phyloP scores from a whole-genome alignment of 1,140 invertebrate genomes.

The Brachionus calyciflorus region DNA sequence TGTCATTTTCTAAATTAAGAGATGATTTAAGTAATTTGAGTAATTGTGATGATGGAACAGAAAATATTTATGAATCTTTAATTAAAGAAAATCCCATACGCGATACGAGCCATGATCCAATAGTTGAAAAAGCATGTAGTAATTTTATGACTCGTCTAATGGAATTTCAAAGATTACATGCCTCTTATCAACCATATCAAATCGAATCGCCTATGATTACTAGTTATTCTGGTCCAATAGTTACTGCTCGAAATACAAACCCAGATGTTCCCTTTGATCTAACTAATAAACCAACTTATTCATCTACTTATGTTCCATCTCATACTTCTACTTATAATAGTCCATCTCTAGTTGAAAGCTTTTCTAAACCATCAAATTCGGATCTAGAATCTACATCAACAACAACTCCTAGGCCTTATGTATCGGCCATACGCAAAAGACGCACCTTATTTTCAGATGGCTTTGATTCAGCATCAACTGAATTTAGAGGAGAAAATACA shows the following conservation, averaged over 20 bases:
- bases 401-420: background rate
- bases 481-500: background rate
- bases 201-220: background rate
- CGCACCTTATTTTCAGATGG: constrained; percentile 35
- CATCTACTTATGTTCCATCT: background rate
- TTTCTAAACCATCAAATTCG: no score
- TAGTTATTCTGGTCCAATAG: constrained; percentile 16
- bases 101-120: constrained; percentile 1
- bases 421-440: constrained; percentile 30
- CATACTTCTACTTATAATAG: constrained; percentile 11
- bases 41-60: background rate
- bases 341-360: no score
- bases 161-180: constrained; percentile 18
- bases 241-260: constrained; percentile 18
- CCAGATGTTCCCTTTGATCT: background rate
- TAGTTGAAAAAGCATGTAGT: constrained; percentile 41
- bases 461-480: constrained; percentile 7
- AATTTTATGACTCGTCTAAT: constrained; percentile 33
- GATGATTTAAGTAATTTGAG: background rate
- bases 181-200: background rate
- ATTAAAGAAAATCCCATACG: background rate
- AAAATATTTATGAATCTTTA: background rate
- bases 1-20: background rate
- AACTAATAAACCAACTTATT: background rate
- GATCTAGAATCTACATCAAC: background rate